Evolutionary conservation across 35 echinoderm and acorn worm species (phyloP), one percentile per base, ranked within the genome.

Genomic region (Ptychodera flava): DNA sequence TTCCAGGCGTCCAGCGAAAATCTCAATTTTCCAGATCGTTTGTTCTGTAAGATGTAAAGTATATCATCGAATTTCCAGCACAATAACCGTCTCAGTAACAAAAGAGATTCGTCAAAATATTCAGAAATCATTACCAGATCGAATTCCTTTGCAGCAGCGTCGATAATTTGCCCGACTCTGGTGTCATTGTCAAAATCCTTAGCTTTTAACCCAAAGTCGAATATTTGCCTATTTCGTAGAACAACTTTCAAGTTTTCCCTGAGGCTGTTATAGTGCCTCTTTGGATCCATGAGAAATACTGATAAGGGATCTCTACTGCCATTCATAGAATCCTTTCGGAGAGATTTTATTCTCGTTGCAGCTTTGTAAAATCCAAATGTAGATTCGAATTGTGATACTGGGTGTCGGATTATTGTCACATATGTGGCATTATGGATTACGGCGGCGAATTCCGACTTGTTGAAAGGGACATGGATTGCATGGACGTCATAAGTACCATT

Each of bases 221-320:
- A 92, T n/a, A 96, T 78, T 82, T 90, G 88, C 6, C 94, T 85
- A 34, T 96, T 96, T 85, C 88, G 45, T 6, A 85, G 89, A 29
- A 32, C 38, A 1, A 31, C 75, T 85, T 83, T 91, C n/a, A 90
- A 86, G 33, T 84, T 38, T 35, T 89, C 87, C 1, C 36, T 77
- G 10, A 78, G 77, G 0, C 79, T 52, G 1, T 79, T 76, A 29
- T 88, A 92, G 36, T 90, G 92, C 15, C 81, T 90, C 1, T 16
- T 33, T 31, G 93, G 93, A 28, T 95, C 30, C 0, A 79, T 15
- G 83, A 95, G 89, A 37, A 95, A 95, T 1, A 78, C 86, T 30
- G 85, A 53, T 45, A 95, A 80, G 29, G 90, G 86, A 29, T 95
- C 45, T 64, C 22, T 6, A 12, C 22, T 6, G 6, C 45, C 82